Percentiles rank a stretch among this genome's conserved stretches.
phyloP scores from a whole-genome alignment of 2,888 invertebrate genomes.

The Cepaea hortensis region DNA sequence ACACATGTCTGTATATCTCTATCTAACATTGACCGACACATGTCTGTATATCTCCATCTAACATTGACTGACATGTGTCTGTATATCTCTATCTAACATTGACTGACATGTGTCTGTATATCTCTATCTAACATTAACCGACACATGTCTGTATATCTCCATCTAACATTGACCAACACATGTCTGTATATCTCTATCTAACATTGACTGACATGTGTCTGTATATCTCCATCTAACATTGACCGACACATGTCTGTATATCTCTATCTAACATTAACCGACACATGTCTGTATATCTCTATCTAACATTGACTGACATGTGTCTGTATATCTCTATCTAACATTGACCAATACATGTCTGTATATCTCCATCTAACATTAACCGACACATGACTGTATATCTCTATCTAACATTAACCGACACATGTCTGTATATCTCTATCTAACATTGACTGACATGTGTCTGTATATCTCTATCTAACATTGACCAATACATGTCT shows the following conservation, averaged over 20 bases:
- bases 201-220: constrained; percentile 49
- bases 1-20: background rate
- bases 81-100: too few relatives aligned
- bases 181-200: constrained; percentile 52
- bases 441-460: background rate
- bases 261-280: too few relatives aligned
- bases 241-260: too few relatives aligned
- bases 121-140: constrained; percentile 58
- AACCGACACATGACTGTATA: too few relatives aligned
- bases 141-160: too few relatives aligned
- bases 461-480: too few relatives aligned
- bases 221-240: too few relatives aligned
- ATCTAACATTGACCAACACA: background rate
- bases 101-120: background rate
- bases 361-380: constrained; percentile 59
- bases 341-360: background rate
- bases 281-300: background rate
- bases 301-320: background rate
- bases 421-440: background rate
- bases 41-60: background rate
- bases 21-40: constrained; percentile 58
- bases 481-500: background rate
- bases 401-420: too few relatives aligned
- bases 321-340: too few relatives aligned
- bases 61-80: background rate